Evolutionary conservation across 2,888 invertebrate species (phyloP).

Genomic region (Rhingia campestris): DNA sequence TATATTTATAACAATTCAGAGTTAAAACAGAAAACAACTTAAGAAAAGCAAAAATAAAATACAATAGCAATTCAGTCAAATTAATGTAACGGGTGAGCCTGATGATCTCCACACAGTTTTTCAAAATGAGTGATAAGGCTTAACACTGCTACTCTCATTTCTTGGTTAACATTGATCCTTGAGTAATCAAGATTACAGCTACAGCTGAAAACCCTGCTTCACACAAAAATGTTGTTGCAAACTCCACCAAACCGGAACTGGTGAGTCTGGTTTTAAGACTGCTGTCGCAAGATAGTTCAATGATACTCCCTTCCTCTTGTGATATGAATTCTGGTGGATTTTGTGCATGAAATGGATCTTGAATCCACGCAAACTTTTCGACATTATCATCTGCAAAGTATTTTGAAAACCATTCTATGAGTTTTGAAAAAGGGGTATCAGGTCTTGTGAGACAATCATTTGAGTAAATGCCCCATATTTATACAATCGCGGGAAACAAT

Average conservation of each 20-base stretch:
- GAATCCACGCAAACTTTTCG: conserved; percentile 17
- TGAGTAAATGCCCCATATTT: too few species aligned
- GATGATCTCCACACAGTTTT: conserved; percentile 18
- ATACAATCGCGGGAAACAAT: conserved; percentile 10
- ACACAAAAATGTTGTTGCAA: conserved; percentile 22
- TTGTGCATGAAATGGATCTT: conserved; percentile 9
- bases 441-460: conserved; percentile 17
- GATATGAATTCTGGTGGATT: conserved; percentile 8
- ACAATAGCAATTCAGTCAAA: conserved; percentile 25
- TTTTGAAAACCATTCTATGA: conserved; percentile 7
- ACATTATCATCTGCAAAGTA: conserved; percentile 17
- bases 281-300: conserved; percentile 11
- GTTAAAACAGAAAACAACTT: conserved; percentile 21
- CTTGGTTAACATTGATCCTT: conserved; percentile 29
- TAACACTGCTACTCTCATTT: too few species aligned
- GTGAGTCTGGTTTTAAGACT: conserved; percentile 7
- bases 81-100: conserved; percentile 37
- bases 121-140: conserved; percentile 30
- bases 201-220: conserved; percentile 25
- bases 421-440: conserved; percentile 13
- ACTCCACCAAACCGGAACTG: conserved; percentile 15
- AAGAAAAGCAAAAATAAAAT: conserved; percentile 25
- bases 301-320: conserved; percentile 5
- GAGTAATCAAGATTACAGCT: conserved; percentile 23
- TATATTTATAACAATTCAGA: conserved; percentile 12